Conservation (phyloP, 2,888 invertebrate species). For the Tiliacea citrago region DNA sequence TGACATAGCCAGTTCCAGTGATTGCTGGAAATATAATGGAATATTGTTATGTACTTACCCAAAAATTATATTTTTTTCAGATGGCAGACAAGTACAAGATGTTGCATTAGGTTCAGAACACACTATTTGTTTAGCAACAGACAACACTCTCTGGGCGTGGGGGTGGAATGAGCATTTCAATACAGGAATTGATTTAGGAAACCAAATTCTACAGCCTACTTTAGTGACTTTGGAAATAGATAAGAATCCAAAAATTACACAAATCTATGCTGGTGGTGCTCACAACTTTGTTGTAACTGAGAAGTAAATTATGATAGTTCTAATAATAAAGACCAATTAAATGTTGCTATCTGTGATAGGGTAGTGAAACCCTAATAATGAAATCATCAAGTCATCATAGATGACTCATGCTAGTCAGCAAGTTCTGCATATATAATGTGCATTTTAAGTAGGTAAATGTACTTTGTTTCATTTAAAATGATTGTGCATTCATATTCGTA, state of each 20-base stretch:
- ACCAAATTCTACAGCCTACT: conserved; percentile 78
- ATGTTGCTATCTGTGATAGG: conserved; percentile 36
- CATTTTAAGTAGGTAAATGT: not conserved
- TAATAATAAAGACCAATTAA: conserved; percentile 3
- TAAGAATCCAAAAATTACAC: conserved; percentile 70
- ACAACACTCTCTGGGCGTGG: conserved; percentile 94
- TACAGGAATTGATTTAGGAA: conserved; percentile 91
- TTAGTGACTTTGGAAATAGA: conserved; percentile 74
- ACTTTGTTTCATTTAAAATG: conserved; percentile 1
- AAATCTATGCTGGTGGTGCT: conserved; percentile 85
- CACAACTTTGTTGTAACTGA: conserved; percentile 84
- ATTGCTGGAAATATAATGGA: not conserved
- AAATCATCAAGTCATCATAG: conserved; percentile 14
- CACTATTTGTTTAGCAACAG: conserved; percentile 92
- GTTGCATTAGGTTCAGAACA: conserved; percentile 95
- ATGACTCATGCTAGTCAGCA: conserved; percentile 44
- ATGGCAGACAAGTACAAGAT: conserved; percentile 87
- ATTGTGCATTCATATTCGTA: not conserved
- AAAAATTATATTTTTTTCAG: conserved; percentile 74
- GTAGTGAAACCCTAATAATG: not conserved
- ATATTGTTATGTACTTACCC: not conserved
- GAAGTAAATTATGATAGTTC: conserved; percentile 44
- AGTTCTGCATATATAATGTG: conserved; percentile 1
- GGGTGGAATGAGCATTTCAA: conserved; percentile 98
- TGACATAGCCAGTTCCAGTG: not conserved